These are phyloP conservation scores for Tiphia femorata DNA, from an alignment of 2,888 invertebrate species.

Conservation along the genomic window DNA sequence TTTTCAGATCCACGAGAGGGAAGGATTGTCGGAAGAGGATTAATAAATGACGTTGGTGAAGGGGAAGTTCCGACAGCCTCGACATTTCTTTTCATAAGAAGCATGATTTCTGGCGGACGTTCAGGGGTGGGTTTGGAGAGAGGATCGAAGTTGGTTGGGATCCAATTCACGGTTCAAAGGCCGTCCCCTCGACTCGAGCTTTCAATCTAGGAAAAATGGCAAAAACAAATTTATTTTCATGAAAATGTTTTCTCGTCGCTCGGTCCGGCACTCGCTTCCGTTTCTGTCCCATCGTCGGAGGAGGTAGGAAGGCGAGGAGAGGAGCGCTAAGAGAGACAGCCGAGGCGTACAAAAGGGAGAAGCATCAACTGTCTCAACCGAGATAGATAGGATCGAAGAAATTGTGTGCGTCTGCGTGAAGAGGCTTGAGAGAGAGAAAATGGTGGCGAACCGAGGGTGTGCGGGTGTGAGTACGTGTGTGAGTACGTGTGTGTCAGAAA, in stretches of 20 bases:
- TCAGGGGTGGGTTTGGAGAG: conserved; percentile 22
- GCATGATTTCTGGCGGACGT: conserved; percentile 36
- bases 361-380: no score
- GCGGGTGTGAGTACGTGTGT: no score
- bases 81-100: conserved; percentile 39
- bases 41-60: conserved; percentile 41
- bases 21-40: conserved; percentile 32
- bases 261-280: conserved; percentile 9
- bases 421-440: no score
- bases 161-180: conserved; percentile 49
- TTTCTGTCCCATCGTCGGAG: neutral
- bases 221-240: conserved; percentile 51
- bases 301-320: neutral
- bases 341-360: no score
- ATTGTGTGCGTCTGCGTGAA: no score
- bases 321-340: neutral
- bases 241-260: conserved; percentile 35
- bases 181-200: conserved; percentile 24
- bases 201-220: conserved; percentile 39
- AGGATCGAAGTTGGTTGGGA: conserved; percentile 43
- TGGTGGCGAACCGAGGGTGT: no score
- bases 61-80: conserved; percentile 12
- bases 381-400: no score
- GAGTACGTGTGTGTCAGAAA: no score
- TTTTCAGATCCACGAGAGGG: conserved; percentile 2